Percentiles rank a stretch among this genome's conserved stretches.
Conservation (phyloP, 2,797 vertebrate genomes). For the Chrosomus eos region DNA sequence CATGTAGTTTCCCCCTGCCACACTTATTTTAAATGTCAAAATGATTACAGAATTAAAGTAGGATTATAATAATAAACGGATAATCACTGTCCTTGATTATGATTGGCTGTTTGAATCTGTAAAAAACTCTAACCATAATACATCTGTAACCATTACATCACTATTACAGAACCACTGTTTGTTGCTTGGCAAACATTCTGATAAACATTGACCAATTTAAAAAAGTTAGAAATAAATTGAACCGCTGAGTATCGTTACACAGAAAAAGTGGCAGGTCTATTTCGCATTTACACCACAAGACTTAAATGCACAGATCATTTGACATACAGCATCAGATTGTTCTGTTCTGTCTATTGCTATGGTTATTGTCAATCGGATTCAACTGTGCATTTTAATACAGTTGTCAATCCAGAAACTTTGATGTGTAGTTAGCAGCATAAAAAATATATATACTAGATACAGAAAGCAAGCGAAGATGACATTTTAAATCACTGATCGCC, state of each 20-base stretch:
- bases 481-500: too few species aligned
- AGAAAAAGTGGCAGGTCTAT: neutral
- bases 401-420: neutral
- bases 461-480: too few species aligned
- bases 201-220: neutral
- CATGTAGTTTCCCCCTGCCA: too few species aligned
- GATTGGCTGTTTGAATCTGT: neutral
- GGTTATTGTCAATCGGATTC: neutral
- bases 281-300: too few species aligned
- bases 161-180: neutral
- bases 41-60: neutral
- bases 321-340: neutral
- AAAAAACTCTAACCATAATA: neutral
- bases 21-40: too few species aligned
- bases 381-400: neutral
- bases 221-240: neutral
- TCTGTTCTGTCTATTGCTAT: neutral
- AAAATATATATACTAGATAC: too few species aligned
- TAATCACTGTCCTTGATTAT: neutral
- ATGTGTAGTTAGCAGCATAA: neutral
- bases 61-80: neutral
- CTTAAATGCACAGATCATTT: too few species aligned
- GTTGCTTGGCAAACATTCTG: neutral
- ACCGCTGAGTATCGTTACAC: neutral
- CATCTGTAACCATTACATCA: neutral